phyloP scores from a whole-genome alignment of 2,113 vertebrate genomes.

The Myotis davidii region DNA sequence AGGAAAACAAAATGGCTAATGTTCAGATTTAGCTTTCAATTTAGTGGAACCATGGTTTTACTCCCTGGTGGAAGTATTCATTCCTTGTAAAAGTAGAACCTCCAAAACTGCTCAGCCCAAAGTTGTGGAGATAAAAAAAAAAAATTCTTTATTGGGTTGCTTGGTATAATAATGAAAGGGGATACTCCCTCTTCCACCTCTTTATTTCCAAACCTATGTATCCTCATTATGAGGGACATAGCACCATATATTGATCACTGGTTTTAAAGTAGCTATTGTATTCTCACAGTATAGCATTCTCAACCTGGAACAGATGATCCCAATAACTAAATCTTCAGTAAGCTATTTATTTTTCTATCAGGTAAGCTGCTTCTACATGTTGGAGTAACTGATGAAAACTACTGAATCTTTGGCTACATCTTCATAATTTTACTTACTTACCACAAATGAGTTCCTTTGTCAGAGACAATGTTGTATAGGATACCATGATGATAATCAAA shows the following conservation, averaged over 20 bases:
- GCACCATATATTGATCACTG: not conserved
- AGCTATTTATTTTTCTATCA: not conserved
- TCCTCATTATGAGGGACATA: not conserved
- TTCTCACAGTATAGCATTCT: not conserved
- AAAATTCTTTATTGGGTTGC: not conserved
- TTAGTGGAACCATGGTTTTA: not conserved
- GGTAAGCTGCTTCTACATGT: not conserved
- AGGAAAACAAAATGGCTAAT: not conserved
- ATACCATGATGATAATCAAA: not conserved
- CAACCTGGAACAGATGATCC: not conserved
- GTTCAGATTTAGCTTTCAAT: not conserved
- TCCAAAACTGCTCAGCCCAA: not conserved
- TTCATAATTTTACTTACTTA: not conserved
- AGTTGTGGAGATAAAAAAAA: not conserved
- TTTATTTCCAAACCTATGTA: not conserved
- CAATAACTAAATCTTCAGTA: not conserved
- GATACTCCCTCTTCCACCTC: not conserved
- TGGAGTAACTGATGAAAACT: not conserved
- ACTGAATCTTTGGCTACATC: not conserved
- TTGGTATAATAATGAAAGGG: not conserved
- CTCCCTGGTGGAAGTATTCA: not conserved
- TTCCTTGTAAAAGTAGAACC: not conserved
- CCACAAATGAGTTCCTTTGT: not conserved
- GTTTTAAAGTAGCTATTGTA: not conserved
- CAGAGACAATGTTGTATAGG: not conserved